phyloP scores from a whole-genome alignment of 1,140 invertebrate species.

The Eumeta japonica region DNA sequence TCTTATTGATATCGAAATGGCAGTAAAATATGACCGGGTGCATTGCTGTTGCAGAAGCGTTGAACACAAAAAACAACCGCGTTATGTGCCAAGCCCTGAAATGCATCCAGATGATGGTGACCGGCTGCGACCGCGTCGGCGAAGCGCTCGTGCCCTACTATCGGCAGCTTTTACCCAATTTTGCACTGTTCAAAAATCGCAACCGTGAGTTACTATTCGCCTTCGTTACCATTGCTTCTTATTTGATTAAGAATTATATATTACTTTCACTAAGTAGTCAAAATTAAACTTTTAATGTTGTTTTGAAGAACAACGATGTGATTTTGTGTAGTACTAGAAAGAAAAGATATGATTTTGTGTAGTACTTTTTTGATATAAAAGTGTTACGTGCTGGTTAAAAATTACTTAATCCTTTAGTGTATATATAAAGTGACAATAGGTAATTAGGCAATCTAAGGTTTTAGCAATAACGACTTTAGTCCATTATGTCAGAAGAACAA shows the following conservation, averaged over 20 bases:
- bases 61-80: conserved; percentile 75
- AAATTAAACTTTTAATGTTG: background rate
- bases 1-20: too few species aligned
- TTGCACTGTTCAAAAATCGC: conserved; percentile 86
- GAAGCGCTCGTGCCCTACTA: conserved; percentile 92
- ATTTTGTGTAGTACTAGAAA: too few species aligned
- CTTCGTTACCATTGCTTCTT: background rate
- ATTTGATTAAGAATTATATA: background rate
- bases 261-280: background rate
- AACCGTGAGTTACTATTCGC: conserved; percentile 64
- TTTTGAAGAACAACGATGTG: too few species aligned
- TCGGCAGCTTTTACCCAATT: conserved; percentile 82
- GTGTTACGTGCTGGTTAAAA: too few species aligned
- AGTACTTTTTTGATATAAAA: too few species aligned
- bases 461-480: too few species aligned
- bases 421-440: too few species aligned
- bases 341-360: too few species aligned
- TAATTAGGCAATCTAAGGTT: too few species aligned
- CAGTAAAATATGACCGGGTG: too few species aligned
- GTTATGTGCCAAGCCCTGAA: conserved; percentile 79
- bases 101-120: conserved; percentile 79
- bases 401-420: too few species aligned
- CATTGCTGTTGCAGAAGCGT: conserved; percentile 66
- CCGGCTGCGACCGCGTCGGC: conserved; percentile 76
- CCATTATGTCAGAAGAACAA: too few species aligned